phyloP scores from a whole-genome alignment of 2,113 vertebrate genomes.

The Dicerorhinus sumatrensis region DNA sequence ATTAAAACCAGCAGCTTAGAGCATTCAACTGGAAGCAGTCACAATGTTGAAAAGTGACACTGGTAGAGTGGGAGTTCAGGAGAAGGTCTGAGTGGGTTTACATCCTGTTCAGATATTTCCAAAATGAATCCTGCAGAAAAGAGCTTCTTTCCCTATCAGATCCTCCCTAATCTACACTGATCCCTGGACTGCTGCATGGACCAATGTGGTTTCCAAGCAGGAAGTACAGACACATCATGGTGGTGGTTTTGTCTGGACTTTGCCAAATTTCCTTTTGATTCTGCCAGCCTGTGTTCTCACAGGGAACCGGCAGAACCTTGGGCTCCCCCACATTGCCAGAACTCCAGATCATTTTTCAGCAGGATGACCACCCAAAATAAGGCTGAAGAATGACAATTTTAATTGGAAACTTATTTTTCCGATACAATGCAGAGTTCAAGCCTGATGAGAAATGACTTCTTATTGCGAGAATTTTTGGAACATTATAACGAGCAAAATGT shows the following conservation, averaged over 20 bases:
- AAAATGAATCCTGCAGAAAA: conserved; percentile 48
- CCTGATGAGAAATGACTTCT: conserved; percentile 76
- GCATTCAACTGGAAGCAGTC: conserved; percentile 79
- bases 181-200: not conserved
- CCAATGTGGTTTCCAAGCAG: not conserved
- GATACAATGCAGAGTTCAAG: conserved; percentile 58
- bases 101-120: conserved; percentile 66
- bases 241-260: conserved; percentile 21
- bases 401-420: conserved; percentile 79
- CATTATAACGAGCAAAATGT: conserved; percentile 61
- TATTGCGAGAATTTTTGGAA: conserved; percentile 79
- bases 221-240: not conserved
- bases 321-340: not conserved
- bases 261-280: conserved; percentile 42
- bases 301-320: not conserved
- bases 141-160: conserved; percentile 5
- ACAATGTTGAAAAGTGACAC: conserved; percentile 78
- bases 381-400: conserved; percentile 74
- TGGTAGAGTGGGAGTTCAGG: conserved; percentile 78
- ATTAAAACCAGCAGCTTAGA: conserved; percentile 80
- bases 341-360: conserved; percentile 67
- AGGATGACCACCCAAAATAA: conserved; percentile 74
- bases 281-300: conserved; percentile 26
- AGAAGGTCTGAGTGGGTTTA: conserved; percentile 75
- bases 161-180: not conserved